Percentiles rank a stretch among this genome's conserved stretches.
phyloP scores from a whole-genome alignment of 2,888 invertebrate species.

The Merodon equestris region DNA sequence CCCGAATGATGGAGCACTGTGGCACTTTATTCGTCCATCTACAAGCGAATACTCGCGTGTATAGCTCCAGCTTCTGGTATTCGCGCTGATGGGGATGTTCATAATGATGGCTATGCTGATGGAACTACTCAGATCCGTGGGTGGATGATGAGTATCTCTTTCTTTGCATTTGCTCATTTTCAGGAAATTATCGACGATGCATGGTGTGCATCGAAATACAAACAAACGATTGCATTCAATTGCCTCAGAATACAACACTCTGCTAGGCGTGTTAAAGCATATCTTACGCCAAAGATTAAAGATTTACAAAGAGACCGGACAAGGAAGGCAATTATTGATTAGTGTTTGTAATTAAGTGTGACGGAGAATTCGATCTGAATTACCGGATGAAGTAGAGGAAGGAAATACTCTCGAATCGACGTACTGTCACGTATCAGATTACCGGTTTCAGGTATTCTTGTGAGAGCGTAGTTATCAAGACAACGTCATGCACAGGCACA shows the following conservation, averaged over 20 bases:
- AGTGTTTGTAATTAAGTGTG: slow-evolving; percentile 15
- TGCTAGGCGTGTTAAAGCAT: slow-evolving; percentile 17
- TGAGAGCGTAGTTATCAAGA: slow-evolving; percentile 3
- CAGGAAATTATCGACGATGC: slow-evolving; percentile 30
- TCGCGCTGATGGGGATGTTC: slow-evolving; percentile 1
- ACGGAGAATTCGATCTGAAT: slow-evolving; percentile 4
- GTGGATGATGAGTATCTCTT: slow-evolving; percentile 12
- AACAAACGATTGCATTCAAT: slow-evolving; percentile 3
- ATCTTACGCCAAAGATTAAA: slow-evolving; percentile 22
- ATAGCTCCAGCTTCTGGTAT: neutral
- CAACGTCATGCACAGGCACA: neutral
- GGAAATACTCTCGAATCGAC: neutral
- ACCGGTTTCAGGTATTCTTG: neutral
- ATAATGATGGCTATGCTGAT: slow-evolving; percentile 12
- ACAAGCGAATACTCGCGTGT: neutral
- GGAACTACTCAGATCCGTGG: slow-evolving; percentile 22
- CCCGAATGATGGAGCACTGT: slow-evolving; percentile 33
- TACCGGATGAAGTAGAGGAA: too few species aligned
- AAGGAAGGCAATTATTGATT: slow-evolving; percentile 17
- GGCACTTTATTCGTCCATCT: neutral
- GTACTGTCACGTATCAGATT: slow-evolving; percentile 20
- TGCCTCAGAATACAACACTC: slow-evolving; percentile 10
- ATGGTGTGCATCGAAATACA: slow-evolving; percentile 29
- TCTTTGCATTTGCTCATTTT: slow-evolving; percentile 13
- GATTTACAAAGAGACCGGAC: slow-evolving; percentile 6